phyloP scores from a whole-genome alignment of 2,888 invertebrate species.

The Anagyrus pseudococci region DNA sequence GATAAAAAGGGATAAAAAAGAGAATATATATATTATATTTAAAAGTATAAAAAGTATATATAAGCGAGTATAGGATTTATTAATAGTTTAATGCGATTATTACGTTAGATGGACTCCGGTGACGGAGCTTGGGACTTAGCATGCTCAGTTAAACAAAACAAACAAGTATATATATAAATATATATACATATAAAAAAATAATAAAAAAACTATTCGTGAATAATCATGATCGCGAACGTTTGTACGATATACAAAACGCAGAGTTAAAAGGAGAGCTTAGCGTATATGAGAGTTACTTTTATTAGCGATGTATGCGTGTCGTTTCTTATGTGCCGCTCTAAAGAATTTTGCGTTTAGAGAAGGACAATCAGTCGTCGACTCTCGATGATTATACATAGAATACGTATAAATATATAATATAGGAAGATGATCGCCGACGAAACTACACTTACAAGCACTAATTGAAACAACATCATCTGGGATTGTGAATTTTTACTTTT shows the following conservation, averaged over 20 bases:
- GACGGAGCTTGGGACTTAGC: slow-evolving; percentile 63
- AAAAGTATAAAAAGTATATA: slow-evolving; percentile 42
- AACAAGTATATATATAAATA: too few species aligned
- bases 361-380: slow-evolving; percentile 59
- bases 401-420: too few species aligned
- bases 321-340: slow-evolving; percentile 40
- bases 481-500: too few species aligned
- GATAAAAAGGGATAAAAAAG: slow-evolving; percentile 27
- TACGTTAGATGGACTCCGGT: slow-evolving; percentile 51
- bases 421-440: slow-evolving; percentile 4
- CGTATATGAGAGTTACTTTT: slow-evolving; percentile 39
- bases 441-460: slow-evolving; percentile 8
- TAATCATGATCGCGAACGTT: slow-evolving; percentile 55
- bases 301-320: slow-evolving; percentile 44
- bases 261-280: slow-evolving; percentile 39
- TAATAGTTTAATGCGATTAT: slow-evolving; percentile 43
- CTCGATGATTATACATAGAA: slow-evolving; percentile 46
- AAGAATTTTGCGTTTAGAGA: slow-evolving; percentile 62
- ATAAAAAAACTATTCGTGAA: slow-evolving; percentile 21
- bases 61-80: background rate
- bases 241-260: slow-evolving; percentile 19
- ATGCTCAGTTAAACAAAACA: slow-evolving; percentile 60
- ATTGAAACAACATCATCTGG: background rate
- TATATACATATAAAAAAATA: too few species aligned
- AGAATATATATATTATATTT: slow-evolving; percentile 35